Conservation (phyloP, 1,140 invertebrate species). For the Teleogryllus occipitalis region DNA sequence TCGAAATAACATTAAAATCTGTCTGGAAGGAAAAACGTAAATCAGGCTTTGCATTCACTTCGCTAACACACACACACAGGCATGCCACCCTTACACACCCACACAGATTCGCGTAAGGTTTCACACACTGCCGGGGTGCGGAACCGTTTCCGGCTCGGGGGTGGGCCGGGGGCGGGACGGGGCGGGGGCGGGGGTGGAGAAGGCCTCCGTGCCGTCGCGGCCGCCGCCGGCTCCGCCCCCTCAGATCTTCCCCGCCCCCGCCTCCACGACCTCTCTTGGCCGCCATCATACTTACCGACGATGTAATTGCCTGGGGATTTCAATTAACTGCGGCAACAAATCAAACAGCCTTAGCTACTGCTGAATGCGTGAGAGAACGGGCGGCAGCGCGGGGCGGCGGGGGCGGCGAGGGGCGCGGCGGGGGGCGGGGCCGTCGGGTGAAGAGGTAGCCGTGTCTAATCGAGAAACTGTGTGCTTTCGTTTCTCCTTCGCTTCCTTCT, state of each 20-base stretch:
- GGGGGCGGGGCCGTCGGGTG: too few relatives aligned
- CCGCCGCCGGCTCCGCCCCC: background rate
- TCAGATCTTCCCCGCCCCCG: background rate
- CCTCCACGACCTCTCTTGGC: conserved; percentile 14
- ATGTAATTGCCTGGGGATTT: conserved; percentile 40
- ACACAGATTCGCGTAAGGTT: too few relatives aligned
- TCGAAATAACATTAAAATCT: conserved; percentile 46
- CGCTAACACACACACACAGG: conserved; percentile 14
- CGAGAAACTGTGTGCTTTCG: background rate
- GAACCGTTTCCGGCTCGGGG: too few relatives aligned
- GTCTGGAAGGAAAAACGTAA: conserved; percentile 36
- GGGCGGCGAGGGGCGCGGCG: background rate
- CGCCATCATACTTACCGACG: conserved; percentile 30
- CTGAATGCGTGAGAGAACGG: background rate
- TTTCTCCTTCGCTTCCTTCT: background rate
- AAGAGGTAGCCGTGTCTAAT: background rate
- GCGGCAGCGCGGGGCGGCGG: too few relatives aligned
- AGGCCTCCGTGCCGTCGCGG: conserved; percentile 22
- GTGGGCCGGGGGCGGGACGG: background rate
- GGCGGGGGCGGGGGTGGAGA: conserved; percentile 12
- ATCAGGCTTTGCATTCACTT: conserved; percentile 37
- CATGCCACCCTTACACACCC: background rate
- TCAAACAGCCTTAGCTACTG: conserved; percentile 36
- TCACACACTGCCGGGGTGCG: too few relatives aligned
- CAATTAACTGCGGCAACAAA: conserved; percentile 42